Percentiles rank a stretch among this genome's conserved stretches.
phyloP scores from a whole-genome alignment of 2,113 vertebrate species.

The Mionectes macconnelli region DNA sequence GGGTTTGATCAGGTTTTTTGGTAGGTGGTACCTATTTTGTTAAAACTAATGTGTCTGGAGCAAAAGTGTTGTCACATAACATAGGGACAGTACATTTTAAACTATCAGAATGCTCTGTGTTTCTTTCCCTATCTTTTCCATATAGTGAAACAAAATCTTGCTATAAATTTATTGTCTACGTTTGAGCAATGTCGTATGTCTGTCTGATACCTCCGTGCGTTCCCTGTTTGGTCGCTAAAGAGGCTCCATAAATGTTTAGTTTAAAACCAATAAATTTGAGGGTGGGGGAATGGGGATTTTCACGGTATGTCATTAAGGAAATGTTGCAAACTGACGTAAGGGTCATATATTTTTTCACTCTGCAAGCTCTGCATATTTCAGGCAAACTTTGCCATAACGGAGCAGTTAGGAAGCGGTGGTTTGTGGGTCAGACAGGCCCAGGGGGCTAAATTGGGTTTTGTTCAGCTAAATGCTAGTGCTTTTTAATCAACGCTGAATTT shows the following conservation, averaged over 20 bases:
- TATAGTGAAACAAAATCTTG: neutral
- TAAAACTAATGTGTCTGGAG: neutral
- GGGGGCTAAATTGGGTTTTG: neutral
- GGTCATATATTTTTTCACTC: neutral
- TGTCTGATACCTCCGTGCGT: neutral
- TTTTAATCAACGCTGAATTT: slow-evolving; percentile 8
- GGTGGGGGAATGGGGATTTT: neutral
- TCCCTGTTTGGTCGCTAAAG: neutral
- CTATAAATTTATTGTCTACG: neutral
- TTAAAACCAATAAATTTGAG: neutral
- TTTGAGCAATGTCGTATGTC: neutral
- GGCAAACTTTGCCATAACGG: slow-evolving; percentile 9
- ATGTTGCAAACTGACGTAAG: neutral
- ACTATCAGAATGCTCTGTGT: neutral
- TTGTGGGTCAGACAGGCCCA: slow-evolving; percentile 64
- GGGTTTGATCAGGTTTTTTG: neutral
- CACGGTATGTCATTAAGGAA: neutral
- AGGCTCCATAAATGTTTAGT: neutral
- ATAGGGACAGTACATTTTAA: neutral
- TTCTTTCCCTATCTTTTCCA: neutral
- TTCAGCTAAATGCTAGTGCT: slow-evolving; percentile 40
- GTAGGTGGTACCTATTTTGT: neutral
- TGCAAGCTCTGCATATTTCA: slow-evolving; percentile 7
- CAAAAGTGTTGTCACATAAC: neutral
- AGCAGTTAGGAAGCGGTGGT: slow-evolving; percentile 49